Evolutionary conservation across 1,140 invertebrate species (phyloP), one percentile per base, ranked within the genome.

Genomic region (Euwallacea fornicatus): DNA sequence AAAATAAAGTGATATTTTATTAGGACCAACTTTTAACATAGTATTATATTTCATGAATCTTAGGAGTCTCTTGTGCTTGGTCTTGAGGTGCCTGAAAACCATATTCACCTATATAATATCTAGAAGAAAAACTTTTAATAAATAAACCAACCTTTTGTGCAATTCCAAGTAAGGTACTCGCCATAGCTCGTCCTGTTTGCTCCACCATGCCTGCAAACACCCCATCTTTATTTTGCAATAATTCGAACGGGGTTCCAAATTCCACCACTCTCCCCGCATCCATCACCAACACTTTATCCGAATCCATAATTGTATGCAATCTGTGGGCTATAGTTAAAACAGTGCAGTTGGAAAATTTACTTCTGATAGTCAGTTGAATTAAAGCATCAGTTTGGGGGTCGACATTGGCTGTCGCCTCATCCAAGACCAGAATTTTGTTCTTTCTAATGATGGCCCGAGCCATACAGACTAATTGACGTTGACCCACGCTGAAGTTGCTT

Each of bases 261-360:
- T 87, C 86, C n/a, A 81, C 81, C 11, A 86, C 80, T 41, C 79
- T 74, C 8, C 88, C 88, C 13, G 79, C 81, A 63, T 86, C 83
- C 78, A 88, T 82, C 0, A 87, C 85, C 74, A 89, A 73, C 6
- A 88, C 82, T 71, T 75, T 81, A 77, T 83, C 95, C 83, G 7
- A 94, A 91, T 74, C 86, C 84, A 88, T 88, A n/a, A 88, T 84
- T 0, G 87, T 88, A 75, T 93, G 85, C 0, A 94, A 81, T 33
- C 92, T 83, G 81, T 93, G 91, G 33, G 91, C 91, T 64, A 78
- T 73, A 0, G 91, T 91, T 7, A 93, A 78, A n/a, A 93, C 89
- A 0, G 91, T 93, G 71, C 88, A 88, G 2, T 83, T 75, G 6
- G 80, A 78, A 72, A 89, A 89, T 76, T 86, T 85, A 2, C 78